phyloP scores from a whole-genome alignment of 1,140 invertebrate species.

The Aphaenogaster ashmeadi region DNA sequence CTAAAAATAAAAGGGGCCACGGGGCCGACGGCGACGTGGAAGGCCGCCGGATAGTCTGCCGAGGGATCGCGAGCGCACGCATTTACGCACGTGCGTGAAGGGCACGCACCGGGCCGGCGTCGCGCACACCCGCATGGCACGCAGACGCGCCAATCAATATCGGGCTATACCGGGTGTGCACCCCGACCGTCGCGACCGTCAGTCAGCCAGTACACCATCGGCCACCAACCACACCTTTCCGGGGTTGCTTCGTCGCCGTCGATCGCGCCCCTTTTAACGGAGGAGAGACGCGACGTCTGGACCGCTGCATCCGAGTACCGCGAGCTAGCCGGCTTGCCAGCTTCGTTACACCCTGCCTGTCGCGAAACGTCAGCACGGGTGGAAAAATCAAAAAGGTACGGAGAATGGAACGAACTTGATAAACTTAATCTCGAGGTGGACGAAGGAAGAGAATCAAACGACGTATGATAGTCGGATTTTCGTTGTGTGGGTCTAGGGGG shows the following conservation, averaged over 20 bases:
- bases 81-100: slow-evolving; percentile 47
- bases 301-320: not conserved
- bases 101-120: slow-evolving; percentile 39
- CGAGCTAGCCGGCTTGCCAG: not conserved
- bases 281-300: slow-evolving; percentile 7
- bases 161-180: slow-evolving; percentile 62
- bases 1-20: slow-evolving; percentile 56
- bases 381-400: slow-evolving; percentile 57
- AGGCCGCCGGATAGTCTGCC: slow-evolving; percentile 3
- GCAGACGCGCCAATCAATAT: slow-evolving; percentile 77
- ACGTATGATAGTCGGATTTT: not conserved
- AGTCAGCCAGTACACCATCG: slow-evolving; percentile 66
- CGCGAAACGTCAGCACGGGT: slow-evolving; percentile 31
- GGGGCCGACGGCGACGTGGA: not conserved
- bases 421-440: slow-evolving; percentile 13
- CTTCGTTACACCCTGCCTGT: slow-evolving; percentile 56
- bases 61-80: not conserved
- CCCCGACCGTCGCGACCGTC: slow-evolving; percentile 48
- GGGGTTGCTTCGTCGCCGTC: not conserved
- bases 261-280: not conserved
- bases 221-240: slow-evolving; percentile 74
- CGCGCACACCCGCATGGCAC: slow-evolving; percentile 71
- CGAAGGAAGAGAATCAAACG: not conserved
- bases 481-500: not conserved
- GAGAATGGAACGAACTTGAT: not conserved